A percentile compares a stretch with the other conserved stretches of the same genome.
Conservation (phyloP, 2,888 invertebrate species). For the Gandaritis pyraliata region DNA sequence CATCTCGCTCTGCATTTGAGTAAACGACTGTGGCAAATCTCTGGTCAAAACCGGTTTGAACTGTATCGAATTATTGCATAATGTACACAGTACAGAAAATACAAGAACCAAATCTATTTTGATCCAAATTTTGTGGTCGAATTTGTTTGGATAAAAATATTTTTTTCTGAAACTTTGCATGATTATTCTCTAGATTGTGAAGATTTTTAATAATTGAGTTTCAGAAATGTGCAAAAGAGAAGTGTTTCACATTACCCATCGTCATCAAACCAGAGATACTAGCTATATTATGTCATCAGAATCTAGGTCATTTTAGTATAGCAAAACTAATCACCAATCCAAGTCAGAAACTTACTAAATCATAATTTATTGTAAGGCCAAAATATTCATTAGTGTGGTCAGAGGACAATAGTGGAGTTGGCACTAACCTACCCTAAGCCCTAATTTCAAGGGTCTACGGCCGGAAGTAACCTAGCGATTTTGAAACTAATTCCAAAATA, state of each 20-base stretch:
- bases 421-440: not conserved
- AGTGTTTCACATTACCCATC: too few relatives aligned
- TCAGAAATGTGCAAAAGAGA: too few relatives aligned
- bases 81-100: not conserved
- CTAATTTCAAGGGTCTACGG: not conserved
- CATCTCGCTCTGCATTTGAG: slow-evolving; percentile 5
- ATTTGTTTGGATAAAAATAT: too few relatives aligned
- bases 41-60: slow-evolving; percentile 17
- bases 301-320: too few relatives aligned
- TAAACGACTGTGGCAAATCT: slow-evolving; percentile 23
- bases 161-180: too few relatives aligned
- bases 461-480: not conserved
- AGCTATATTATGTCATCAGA: too few relatives aligned
- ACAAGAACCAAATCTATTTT: too few relatives aligned
- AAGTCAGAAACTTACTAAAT: not conserved
- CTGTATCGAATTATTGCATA: slow-evolving; percentile 1
- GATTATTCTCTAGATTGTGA: too few relatives aligned
- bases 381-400: not conserved
- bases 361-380: not conserved
- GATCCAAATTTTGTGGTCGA: too few relatives aligned
- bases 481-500: too few relatives aligned
- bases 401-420: not conserved
- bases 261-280: too few relatives aligned
- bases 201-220: too few relatives aligned
- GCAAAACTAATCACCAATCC: not conserved